Conservation (phyloP, 2,113 vertebrate genomes). For the Pseudorectes ferrugineus region DNA sequence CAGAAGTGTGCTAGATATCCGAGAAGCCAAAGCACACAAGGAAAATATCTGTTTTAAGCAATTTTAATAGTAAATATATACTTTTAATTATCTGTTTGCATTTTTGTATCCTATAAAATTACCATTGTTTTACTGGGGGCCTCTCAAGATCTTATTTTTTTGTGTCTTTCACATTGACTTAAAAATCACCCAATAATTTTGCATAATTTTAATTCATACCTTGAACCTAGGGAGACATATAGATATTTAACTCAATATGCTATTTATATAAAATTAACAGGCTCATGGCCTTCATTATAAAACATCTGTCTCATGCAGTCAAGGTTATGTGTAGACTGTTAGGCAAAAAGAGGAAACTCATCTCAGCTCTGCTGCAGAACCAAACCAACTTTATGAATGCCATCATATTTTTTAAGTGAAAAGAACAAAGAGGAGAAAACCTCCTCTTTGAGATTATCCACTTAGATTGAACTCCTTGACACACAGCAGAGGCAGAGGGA, state of each 20-base stretch:
- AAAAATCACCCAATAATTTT: not conserved
- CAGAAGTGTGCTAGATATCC: not conserved
- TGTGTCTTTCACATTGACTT: not conserved
- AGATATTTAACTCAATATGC: not conserved
- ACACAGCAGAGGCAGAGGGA: not conserved
- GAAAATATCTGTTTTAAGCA: not conserved
- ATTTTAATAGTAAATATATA: not conserved
- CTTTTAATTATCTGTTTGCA: not conserved
- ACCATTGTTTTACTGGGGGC: not conserved
- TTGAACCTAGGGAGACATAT: not conserved
- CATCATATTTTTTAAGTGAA: not conserved
- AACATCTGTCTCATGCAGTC: constrained; percentile 8
- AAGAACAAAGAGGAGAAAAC: not conserved
- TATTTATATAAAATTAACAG: not conserved
- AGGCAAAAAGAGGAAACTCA: not conserved
- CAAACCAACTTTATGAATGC: not conserved
- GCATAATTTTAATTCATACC: not conserved
- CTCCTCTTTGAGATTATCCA: not conserved
- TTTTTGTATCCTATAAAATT: not conserved
- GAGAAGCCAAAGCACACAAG: not conserved
- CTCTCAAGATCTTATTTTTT: not conserved
- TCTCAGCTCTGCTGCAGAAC: not conserved
- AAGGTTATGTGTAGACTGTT: not conserved
- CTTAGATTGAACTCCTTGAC: not conserved
- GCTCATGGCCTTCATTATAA: not conserved